Percentiles rank a stretch among this genome's conserved stretches.
These are phyloP conservation scores for Anolis carolinensis DNA, from an alignment of 2,113 vertebrate species.

Conservation along the genomic window DNA sequence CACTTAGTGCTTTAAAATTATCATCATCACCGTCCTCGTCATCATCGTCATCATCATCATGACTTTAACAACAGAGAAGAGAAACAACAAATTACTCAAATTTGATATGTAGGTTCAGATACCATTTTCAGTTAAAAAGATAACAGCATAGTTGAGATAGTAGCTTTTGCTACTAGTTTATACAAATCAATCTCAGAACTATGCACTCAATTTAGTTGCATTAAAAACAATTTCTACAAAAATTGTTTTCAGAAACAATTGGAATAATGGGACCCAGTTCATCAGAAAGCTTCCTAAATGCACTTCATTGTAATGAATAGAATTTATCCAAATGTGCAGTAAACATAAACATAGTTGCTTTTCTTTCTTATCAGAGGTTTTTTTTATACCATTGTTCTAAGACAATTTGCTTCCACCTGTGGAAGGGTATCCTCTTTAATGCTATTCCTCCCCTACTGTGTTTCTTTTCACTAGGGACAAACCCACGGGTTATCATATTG, in stretches of 20 bases:
- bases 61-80: conserved; percentile 21
- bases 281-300: neutral
- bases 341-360: neutral
- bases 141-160: conserved; percentile 14
- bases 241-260: neutral
- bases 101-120: conserved; percentile 1
- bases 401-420: neutral
- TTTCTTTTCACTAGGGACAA: too few species aligned
- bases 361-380: too few species aligned
- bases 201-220: conserved; percentile 2
- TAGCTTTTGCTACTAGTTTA: conserved; percentile 1
- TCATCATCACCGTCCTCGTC: conserved; percentile 14
- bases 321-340: neutral
- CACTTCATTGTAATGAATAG: neutral
- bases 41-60: conserved; percentile 21
- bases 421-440: neutral
- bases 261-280: conserved; percentile 17
- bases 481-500: too few species aligned
- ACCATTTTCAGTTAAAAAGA: conserved; percentile 28
- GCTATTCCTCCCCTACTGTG: too few species aligned
- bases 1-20: conserved; percentile 47
- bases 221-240: conserved; percentile 4
- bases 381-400: neutral
- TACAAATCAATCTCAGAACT: neutral
- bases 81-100: conserved; percentile 18